Percentiles rank a stretch among this genome's conserved stretches.
Conservation (phyloP, 2,888 invertebrate genomes). For the Spisula solida region DNA sequence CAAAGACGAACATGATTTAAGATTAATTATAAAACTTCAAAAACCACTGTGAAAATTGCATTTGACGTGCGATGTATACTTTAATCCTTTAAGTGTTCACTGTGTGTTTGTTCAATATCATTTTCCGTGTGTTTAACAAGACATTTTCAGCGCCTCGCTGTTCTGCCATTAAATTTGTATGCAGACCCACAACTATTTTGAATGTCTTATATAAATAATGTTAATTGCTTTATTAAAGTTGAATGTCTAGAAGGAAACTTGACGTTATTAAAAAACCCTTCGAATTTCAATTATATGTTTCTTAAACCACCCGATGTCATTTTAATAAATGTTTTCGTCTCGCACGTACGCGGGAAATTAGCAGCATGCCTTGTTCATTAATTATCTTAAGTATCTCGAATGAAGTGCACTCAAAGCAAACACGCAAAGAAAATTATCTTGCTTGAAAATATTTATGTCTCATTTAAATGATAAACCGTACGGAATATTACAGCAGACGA, state of each 20-base stretch:
- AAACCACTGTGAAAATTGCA: background rate
- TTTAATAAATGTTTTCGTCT: background rate
- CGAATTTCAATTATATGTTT: background rate
- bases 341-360: background rate
- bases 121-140: constrained; percentile 40
- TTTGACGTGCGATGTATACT: background rate
- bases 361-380: background rate
- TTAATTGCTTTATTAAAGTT: constrained; percentile 8
- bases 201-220: background rate
- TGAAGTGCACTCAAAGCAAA: background rate
- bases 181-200: background rate
- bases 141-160: constrained; percentile 19
- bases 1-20: background rate
- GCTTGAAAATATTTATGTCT: background rate
- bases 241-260: background rate
- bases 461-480: constrained; percentile 20
- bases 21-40: background rate
- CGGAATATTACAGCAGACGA: background rate
- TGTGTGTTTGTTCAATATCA: constrained; percentile 41
- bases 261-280: background rate
- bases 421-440: background rate
- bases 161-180: background rate
- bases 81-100: background rate
- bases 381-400: background rate
- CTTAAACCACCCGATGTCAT: background rate